phyloP scores from a whole-genome alignment of 2,797 vertebrate genomes.

The Borostomias antarcticus region DNA sequence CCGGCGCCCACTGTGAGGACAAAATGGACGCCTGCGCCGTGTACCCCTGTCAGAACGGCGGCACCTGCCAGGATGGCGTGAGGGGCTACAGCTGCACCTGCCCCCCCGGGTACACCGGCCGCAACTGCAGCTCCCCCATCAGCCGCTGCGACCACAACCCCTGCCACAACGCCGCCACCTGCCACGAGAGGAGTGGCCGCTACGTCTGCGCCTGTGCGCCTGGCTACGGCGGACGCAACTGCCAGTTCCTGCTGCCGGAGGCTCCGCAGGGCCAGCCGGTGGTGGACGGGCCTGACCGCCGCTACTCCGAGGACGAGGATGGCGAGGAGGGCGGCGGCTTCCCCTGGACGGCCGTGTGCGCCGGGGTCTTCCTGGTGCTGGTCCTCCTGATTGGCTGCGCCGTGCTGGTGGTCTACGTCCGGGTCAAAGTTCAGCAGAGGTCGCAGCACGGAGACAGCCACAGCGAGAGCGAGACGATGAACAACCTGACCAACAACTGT shows the following conservation, averaged over 20 bases:
- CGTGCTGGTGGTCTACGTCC: conserved; percentile 84
- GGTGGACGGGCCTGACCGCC: conserved; percentile 68
- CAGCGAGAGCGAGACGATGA: conserved; percentile 95
- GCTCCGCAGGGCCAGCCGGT: conserved; percentile 70
- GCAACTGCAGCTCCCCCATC: conserved; percentile 90
- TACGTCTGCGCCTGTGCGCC: conserved; percentile 91
- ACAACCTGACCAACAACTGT: conserved; percentile 94
- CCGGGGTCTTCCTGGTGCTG: conserved; percentile 91
- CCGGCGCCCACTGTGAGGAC: conserved; percentile 87
- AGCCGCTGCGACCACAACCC: conserved; percentile 90
- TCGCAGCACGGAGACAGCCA: conserved; percentile 78
- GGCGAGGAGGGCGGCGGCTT: conserved; percentile 75
- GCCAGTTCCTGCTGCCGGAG: conserved; percentile 93
- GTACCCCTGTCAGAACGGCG: conserved; percentile 90
- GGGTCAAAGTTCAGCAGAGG: conserved; percentile 87
- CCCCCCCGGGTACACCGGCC: conserved; percentile 90
- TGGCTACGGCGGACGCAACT: conserved; percentile 93
- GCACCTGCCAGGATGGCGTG: conserved; percentile 88
- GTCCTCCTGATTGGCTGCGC: conserved; percentile 90
- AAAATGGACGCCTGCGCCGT: conserved; percentile 82
- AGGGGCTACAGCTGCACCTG: conserved; percentile 90
- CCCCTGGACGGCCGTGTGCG: conserved; percentile 92
- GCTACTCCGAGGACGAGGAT: conserved; percentile 66
- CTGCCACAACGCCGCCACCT: conserved; percentile 97
- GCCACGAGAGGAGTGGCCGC: conserved; percentile 88